Percentiles rank a stretch among this genome's conserved stretches.
Evolutionary conservation across 2,797 vertebrate genomes (phyloP).

Genomic region (Oreonectes daqikongensis): DNA sequence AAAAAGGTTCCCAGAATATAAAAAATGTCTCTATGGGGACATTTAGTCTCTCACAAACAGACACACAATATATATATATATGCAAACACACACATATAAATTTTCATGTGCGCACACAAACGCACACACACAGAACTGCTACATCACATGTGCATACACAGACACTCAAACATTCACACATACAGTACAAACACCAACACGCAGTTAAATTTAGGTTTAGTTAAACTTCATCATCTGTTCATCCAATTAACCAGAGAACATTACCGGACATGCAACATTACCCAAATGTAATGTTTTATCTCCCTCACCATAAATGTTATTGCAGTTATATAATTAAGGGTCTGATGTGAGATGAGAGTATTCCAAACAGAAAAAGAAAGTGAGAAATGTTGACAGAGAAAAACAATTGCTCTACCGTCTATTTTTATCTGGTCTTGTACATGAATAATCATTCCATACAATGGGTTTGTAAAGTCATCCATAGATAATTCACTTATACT

Average conservation of each 20-base stretch:
- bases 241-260: constrained; percentile 28
- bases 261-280: constrained; percentile 22
- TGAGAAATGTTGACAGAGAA: background rate
- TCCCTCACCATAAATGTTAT: constrained; percentile 22
- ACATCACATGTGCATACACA: background rate
- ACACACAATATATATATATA: background rate
- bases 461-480: background rate
- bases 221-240: constrained; percentile 14
- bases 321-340: constrained; percentile 18
- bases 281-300: constrained; percentile 29
- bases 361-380: background rate
- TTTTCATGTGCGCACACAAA: background rate
- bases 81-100: background rate
- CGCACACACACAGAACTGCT: background rate
- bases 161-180: background rate
- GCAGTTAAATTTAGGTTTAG: background rate
- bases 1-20: too few species aligned
- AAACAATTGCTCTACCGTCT: background rate
- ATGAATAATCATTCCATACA: background rate
- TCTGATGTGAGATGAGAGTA: background rate
- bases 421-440: background rate
- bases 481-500: background rate
- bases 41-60: too few species aligned
- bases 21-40: too few species aligned
- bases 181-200: too few species aligned